A percentile compares a stretch with the other conserved stretches of the same genome.
Evolutionary conservation across 2,113 vertebrate species (phyloP).

Genomic region (Equus przewalskii): DNA sequence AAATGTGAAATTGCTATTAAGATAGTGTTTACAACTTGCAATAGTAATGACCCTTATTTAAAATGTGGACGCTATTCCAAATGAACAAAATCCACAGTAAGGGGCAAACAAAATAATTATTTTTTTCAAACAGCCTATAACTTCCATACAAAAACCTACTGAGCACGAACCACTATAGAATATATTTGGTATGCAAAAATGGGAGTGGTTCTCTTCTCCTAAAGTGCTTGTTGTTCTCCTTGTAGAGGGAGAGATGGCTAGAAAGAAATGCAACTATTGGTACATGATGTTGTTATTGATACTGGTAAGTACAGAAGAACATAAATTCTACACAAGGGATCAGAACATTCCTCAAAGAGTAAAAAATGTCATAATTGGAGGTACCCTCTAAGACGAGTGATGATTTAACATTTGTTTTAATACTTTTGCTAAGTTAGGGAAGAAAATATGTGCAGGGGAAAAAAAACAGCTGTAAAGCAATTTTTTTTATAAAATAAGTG

Average conservation of each 20-base stretch:
- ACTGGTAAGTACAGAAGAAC: not conserved
- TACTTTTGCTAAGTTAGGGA: not conserved
- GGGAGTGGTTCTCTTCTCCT: not conserved
- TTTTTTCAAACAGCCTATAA: not conserved
- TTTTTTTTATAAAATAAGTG: not conserved
- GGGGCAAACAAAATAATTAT: not conserved
- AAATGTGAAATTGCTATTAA: not conserved
- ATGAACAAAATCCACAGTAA: not conserved
- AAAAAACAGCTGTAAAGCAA: not conserved
- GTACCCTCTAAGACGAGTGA: not conserved
- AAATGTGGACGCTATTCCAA: not conserved
- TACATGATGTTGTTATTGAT: not conserved
- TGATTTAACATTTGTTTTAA: not conserved
- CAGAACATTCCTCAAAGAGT: not conserved
- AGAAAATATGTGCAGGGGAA: not conserved
- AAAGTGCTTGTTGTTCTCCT: not conserved
- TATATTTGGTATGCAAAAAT: not conserved
- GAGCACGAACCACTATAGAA: not conserved
- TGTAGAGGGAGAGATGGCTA: not conserved
- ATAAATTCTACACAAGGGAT: not conserved
- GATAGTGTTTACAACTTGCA: not conserved
- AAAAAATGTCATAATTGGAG: not conserved
- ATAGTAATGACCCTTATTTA: not conserved
- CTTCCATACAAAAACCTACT: not conserved
- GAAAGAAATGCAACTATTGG: not conserved